Conservation (phyloP, 2,113 vertebrate species). For the Lanius collurio region DNA sequence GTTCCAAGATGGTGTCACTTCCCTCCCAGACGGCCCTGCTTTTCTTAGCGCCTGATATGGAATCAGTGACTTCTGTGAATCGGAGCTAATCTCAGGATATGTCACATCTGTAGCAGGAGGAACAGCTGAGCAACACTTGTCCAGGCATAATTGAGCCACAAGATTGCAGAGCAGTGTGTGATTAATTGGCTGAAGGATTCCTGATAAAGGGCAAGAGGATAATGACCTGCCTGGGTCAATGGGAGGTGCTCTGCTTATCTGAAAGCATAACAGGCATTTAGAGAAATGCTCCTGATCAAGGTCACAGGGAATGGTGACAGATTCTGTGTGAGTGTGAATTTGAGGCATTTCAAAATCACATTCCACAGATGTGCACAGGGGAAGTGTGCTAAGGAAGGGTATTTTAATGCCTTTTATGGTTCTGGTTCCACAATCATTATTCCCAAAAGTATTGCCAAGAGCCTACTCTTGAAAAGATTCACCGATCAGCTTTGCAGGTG, state of each 20-base stretch:
- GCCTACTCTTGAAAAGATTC: neutral
- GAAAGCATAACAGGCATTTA: conserved; percentile 30
- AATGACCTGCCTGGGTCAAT: conserved; percentile 24
- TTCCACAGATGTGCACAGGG: neutral
- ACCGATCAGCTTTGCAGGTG: neutral
- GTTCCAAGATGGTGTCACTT: conserved; percentile 69
- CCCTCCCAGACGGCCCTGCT: conserved; percentile 55
- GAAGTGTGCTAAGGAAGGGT: neutral
- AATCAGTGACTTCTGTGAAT: conserved; percentile 51
- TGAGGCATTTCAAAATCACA: conserved; percentile 59
- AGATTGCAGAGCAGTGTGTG: conserved; percentile 53
- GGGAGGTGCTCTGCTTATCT: conserved; percentile 46
- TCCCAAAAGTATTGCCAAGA: neutral
- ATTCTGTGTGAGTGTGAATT: conserved; percentile 36
- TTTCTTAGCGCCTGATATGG: conserved; percentile 60
- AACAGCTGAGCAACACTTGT: conserved; percentile 63
- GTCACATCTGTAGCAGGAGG: conserved; percentile 63
- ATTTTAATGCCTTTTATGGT: conserved; percentile 39
- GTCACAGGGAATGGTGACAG: conserved; percentile 46
- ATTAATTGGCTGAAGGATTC: conserved; percentile 59
- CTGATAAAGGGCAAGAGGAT: conserved; percentile 48
- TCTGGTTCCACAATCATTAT: neutral
- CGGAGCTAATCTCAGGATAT: conserved; percentile 55
- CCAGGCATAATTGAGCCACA: conserved; percentile 51
- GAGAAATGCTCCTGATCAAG: conserved; percentile 63